Evolutionary conservation across 1,140 invertebrate genomes (phyloP), one percentile per base, ranked within the genome.

Genomic region (Bombus waltoni): DNA sequence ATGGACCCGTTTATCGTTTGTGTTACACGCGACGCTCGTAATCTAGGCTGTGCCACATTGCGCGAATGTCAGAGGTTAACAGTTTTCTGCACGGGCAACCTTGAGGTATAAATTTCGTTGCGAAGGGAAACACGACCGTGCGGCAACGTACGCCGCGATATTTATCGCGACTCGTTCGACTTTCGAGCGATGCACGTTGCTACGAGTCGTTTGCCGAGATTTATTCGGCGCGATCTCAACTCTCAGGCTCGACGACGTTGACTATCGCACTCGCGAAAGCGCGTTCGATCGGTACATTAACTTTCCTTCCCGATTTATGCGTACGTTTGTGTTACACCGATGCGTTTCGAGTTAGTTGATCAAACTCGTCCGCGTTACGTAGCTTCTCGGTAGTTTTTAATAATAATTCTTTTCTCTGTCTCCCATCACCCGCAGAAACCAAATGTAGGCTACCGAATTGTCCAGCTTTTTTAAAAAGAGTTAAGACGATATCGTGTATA

Each of bases 41-140:
- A 83, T 78, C 82, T 35, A 78, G 65, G 47, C 82, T 83, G 74
- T 57, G 74, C 82, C 74, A 78, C 65, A 78, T 78, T 3, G 44
- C 35, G 53, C 1, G 68, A 85, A 80, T 71, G 68, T 72, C 68
- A 78, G 13, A 53, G 81, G 81, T 83, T 59, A 70, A 83, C 77
- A 82, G 71, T 78, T 83, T 83, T 47, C 44, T 77, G n/a, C 15
- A 44, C 74, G 81, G 74, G n/a, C 10, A 83, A 83, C 74, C 81
- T 83, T 83, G 81, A 83, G 35, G 44, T 78, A 78, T 83, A 83
- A 83, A 83, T 83, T 77, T 78, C 59, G 28, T 57, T 42, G n/a
- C 28, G 44, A 42, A 38, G 44, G 47, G 68, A 59, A 77, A 70
- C 73, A 77, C 25, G 62, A 66, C 57, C 81, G 81, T 47, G 62